phyloP scores from a whole-genome alignment of 2,113 vertebrate genomes.

The Syrmaticus mikado region DNA sequence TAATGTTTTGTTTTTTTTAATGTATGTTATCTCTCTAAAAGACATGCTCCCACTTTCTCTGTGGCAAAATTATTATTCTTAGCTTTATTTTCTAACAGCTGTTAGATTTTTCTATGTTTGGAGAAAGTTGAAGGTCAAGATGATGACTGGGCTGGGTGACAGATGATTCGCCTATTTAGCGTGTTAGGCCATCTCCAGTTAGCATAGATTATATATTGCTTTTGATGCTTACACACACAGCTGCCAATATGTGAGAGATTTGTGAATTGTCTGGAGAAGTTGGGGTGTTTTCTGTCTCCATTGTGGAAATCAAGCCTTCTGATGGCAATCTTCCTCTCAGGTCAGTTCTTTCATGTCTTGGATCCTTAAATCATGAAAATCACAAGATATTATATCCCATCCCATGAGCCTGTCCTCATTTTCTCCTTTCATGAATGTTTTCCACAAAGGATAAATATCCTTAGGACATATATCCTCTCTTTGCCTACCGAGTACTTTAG shows the following conservation, averaged over 20 bases:
- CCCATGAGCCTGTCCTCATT: background rate
- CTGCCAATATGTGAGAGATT: background rate
- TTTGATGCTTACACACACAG: background rate
- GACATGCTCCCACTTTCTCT: background rate
- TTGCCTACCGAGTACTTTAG: background rate
- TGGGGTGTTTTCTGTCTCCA: background rate
- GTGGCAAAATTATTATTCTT: conserved; percentile 16
- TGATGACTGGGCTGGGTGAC: background rate
- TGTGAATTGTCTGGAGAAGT: background rate
- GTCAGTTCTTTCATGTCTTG: background rate
- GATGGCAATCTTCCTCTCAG: background rate
- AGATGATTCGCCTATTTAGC: background rate
- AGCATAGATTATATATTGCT: background rate
- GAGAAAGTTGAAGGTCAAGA: background rate
- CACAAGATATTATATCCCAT: background rate
- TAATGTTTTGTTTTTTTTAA: conserved; percentile 8
- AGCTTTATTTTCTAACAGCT: background rate
- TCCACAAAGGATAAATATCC: background rate
- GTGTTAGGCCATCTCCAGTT: background rate
- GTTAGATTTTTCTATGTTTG: background rate
- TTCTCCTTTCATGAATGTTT: background rate
- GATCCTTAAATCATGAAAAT: background rate
- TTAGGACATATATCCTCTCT: background rate
- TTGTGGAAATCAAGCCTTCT: background rate
- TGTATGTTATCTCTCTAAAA: background rate